Evolutionary conservation across 2,797 vertebrate genomes (phyloP).

Genomic region (Cetoscarus ocellatus): DNA sequence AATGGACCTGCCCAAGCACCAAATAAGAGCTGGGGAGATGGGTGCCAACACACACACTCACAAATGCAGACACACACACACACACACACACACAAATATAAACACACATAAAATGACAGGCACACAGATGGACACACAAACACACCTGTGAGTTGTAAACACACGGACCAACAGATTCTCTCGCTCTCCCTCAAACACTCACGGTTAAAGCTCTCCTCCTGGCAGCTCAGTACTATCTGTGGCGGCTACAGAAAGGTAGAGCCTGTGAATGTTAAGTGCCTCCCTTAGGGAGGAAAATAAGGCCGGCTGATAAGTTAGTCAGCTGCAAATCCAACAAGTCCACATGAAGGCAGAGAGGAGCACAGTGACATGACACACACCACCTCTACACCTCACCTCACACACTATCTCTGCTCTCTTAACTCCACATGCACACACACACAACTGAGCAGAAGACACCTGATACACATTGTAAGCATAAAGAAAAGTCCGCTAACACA

Average conservation of each 20-base stretch:
- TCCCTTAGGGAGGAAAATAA: slow-evolving; percentile 75
- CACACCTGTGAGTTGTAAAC: slow-evolving; percentile 49
- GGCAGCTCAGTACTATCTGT: slow-evolving; percentile 84
- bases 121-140: slow-evolving; percentile 39
- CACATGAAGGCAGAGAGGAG: slow-evolving; percentile 70
- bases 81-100: slow-evolving; percentile 13
- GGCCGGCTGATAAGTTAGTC: slow-evolving; percentile 80
- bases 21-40: slow-evolving; percentile 78
- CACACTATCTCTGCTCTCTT: slow-evolving; percentile 52
- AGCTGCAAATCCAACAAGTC: slow-evolving; percentile 80
- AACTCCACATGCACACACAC: slow-evolving; percentile 8
- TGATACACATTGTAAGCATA: slow-evolving; percentile 10
- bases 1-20: slow-evolving; percentile 85
- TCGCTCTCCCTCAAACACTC: slow-evolving; percentile 11
- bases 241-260: slow-evolving; percentile 74
- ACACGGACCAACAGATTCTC: slow-evolving; percentile 27
- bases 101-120: slow-evolving; percentile 4
- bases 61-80: slow-evolving; percentile 8
- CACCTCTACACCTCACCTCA: slow-evolving; percentile 56
- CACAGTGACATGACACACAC: slow-evolving; percentile 58
- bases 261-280: slow-evolving; percentile 83
- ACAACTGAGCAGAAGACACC: slow-evolving; percentile 3
- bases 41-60: slow-evolving; percentile 16
- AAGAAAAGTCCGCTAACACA: slow-evolving; percentile 2
- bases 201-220: slow-evolving; percentile 61